A percentile compares a stretch with the other conserved stretches of the same genome.
phyloP scores from a whole-genome alignment of 2,888 invertebrate species.

The Peribatodes rhomboidaria region DNA sequence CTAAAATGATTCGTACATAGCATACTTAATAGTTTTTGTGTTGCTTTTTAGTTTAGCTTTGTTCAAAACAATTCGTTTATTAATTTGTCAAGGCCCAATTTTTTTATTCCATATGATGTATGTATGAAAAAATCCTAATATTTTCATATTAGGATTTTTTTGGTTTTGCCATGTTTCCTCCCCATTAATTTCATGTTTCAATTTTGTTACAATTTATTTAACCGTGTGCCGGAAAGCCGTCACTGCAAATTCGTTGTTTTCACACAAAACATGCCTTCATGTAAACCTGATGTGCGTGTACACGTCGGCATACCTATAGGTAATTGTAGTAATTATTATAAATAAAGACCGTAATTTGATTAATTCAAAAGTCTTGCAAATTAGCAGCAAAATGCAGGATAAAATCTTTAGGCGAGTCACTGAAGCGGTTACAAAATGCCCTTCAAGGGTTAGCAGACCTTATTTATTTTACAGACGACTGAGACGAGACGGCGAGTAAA shows the following conservation, averaged over 20 bases:
- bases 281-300: not conserved
- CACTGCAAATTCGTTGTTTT: not conserved
- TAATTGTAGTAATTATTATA: slow-evolving; percentile 13
- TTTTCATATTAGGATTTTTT: too few species aligned
- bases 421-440: slow-evolving; percentile 19
- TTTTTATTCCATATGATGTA: too few species aligned
- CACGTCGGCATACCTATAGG: slow-evolving; percentile 3
- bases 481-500: slow-evolving; percentile 22
- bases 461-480: slow-evolving; percentile 23
- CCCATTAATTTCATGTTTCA: too few species aligned
- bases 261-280: not conserved
- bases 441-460: slow-evolving; percentile 17
- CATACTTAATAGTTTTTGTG: too few species aligned
- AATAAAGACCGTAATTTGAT: slow-evolving; percentile 15
- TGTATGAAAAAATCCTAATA: too few species aligned
- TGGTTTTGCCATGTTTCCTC: too few species aligned
- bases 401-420: slow-evolving; percentile 21
- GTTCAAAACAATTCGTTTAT: too few species aligned
- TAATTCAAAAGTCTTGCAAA: slow-evolving; percentile 23
- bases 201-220: too few species aligned
- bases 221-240: too few species aligned
- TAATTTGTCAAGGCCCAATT: too few species aligned
- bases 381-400: slow-evolving; percentile 17
- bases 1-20: too few species aligned
- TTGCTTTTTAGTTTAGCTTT: too few species aligned